Conservation (phyloP, 2,888 invertebrate species). For the Lepidocyrtoides sp. region DNA sequence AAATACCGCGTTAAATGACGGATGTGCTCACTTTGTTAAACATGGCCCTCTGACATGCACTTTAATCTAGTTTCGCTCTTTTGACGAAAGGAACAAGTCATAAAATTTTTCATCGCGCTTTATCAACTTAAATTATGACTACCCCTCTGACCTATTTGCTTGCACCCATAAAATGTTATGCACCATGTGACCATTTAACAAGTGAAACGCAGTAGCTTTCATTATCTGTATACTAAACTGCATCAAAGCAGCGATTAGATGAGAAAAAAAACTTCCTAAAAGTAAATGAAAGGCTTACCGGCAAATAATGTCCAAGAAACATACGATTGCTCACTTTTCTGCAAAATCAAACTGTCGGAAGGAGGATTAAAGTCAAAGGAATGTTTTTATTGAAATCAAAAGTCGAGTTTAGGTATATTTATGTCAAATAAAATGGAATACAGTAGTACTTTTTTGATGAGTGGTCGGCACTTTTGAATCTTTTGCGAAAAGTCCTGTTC, state of each 20-base stretch:
- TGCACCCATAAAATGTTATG: slow-evolving; percentile 43
- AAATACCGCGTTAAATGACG: neutral
- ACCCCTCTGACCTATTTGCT: slow-evolving; percentile 45
- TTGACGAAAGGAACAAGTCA: slow-evolving; percentile 39
- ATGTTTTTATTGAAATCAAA: slow-evolving; percentile 36
- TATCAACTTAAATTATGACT: slow-evolving; percentile 45
- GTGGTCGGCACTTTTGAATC: neutral
- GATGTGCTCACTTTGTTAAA: slow-evolving; percentile 39
- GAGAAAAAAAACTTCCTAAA: neutral
- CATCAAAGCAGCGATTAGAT: neutral
- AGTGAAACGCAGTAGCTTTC: slow-evolving; percentile 42
- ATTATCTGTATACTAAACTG: neutral
- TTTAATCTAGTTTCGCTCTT: slow-evolving; percentile 46
- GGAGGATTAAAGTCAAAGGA: slow-evolving; percentile 1
- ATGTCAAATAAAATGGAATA: neutral
- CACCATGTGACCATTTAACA: neutral
- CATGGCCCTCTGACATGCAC: slow-evolving; percentile 28
- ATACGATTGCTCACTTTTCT: slow-evolving; percentile 39
- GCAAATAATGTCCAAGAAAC: slow-evolving; percentile 28
- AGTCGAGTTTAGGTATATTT: neutral
- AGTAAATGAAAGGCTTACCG: neutral
- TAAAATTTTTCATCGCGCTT: slow-evolving; percentile 65
- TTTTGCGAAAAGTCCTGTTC: slow-evolving; percentile 14
- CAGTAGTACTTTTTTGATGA: neutral
- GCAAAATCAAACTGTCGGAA: slow-evolving; percentile 42